Evolutionary conservation across 2,888 invertebrate species (phyloP).

Genomic region (Heteromyza rotundicornis): DNA sequence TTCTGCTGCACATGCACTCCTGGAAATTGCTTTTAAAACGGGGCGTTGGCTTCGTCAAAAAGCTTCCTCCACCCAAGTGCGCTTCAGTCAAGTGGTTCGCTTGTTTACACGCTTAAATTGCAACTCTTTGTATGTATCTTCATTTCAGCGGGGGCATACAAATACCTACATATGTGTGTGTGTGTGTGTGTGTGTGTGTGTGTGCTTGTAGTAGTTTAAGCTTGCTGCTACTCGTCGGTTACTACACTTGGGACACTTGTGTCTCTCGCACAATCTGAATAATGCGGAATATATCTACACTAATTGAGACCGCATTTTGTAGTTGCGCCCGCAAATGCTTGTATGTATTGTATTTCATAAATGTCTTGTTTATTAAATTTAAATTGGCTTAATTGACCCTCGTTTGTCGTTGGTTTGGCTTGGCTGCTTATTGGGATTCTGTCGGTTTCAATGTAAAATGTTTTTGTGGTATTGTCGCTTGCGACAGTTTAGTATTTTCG

Average conservation of each 20-base stretch:
- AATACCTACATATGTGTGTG: not conserved
- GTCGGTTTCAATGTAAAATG: not conserved
- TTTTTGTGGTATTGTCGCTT: not conserved
- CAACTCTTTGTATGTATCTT: not conserved
- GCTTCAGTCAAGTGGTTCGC: not conserved
- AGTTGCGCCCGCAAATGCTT: slow-evolving; percentile 44
- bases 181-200: not conserved
- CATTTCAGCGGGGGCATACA: not conserved
- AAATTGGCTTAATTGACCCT: slow-evolving; percentile 64
- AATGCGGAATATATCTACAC: not conserved
- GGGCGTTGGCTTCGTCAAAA: not conserved
- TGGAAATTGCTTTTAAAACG: not conserved
- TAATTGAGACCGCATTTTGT: too few species aligned
- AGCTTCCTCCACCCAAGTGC: not conserved
- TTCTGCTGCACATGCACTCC: slow-evolving; percentile 1
- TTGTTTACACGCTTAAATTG: not conserved
- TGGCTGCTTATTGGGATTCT: not conserved
- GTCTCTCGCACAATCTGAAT: not conserved
- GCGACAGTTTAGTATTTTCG: too few species aligned
- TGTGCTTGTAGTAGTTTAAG: too few species aligned
- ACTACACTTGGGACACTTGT: too few species aligned
- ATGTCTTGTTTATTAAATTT: slow-evolving; percentile 62
- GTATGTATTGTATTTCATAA: slow-evolving; percentile 59
- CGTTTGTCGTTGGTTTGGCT: slow-evolving; percentile 40
- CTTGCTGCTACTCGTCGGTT: too few species aligned